A percentile compares a stretch with the other conserved stretches of the same genome.
Conservation (phyloP, 2,888 invertebrate genomes). For the Clitarchus hookeri region DNA sequence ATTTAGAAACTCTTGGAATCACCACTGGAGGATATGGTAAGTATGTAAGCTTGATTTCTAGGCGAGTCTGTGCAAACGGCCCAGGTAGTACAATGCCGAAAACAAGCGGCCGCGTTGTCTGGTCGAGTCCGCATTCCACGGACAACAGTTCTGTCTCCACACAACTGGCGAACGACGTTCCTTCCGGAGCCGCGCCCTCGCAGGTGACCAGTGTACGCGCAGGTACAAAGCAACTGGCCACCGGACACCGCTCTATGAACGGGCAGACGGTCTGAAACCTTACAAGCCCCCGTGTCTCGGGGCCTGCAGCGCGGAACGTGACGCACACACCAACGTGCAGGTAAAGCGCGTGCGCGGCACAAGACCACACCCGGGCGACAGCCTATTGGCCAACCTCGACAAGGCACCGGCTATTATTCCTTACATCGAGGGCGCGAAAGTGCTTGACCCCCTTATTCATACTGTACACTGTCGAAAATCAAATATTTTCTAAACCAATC, state of each 20-base stretch:
- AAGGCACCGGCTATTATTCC: not conserved
- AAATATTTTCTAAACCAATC: not conserved
- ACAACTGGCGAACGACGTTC: not conserved
- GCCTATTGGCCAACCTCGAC: not conserved
- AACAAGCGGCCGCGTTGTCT: no score
- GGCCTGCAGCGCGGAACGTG: not conserved
- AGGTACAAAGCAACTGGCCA: not conserved
- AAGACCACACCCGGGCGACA: no score
- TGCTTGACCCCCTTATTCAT: not conserved
- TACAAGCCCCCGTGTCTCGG: not conserved
- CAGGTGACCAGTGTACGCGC: not conserved
- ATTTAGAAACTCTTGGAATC: no score
- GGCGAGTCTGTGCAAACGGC: no score
- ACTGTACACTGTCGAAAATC: not conserved
- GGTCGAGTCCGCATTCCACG: no score
- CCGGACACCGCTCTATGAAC: not conserved
- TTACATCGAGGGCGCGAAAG: not conserved
- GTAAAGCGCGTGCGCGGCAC: no score
- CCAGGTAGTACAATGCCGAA: no score
- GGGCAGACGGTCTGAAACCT: not conserved
- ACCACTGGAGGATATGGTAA: no score
- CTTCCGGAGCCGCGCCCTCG: not conserved
- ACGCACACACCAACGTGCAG: not conserved
- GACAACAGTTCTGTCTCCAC: not conserved
- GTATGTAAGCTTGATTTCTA: no score